phyloP scores from a whole-genome alignment of 1,140 invertebrate genomes.

The Drosophila elegans region DNA sequence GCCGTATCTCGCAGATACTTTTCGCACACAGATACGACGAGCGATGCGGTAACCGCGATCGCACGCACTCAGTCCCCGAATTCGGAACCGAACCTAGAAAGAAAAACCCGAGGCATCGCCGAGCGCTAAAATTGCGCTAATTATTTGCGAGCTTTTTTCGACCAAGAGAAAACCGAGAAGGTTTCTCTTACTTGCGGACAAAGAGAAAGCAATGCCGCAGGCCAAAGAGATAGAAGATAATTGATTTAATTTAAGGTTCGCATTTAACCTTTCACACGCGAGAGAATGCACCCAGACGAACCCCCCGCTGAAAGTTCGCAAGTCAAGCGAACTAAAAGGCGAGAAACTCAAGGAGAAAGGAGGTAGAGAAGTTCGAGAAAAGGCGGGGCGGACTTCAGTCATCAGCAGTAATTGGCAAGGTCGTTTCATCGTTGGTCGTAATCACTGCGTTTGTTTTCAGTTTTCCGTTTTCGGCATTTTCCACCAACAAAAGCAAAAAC shows the following conservation, averaged over 20 bases:
- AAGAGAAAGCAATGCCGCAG: constrained; percentile 37
- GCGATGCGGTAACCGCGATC: constrained; percentile 62
- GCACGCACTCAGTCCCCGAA: constrained; percentile 63
- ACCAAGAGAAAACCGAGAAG: constrained; percentile 1
- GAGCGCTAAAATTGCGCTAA: constrained; percentile 79
- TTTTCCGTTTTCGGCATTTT: constrained; percentile 42
- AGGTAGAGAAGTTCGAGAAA: background rate
- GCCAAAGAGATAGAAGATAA: constrained; percentile 11
- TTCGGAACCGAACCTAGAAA: constrained; percentile 20
- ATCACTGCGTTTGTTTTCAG: constrained; percentile 69
- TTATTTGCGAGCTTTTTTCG: constrained; percentile 72
- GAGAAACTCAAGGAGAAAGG: constrained; percentile 28
- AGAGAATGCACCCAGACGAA: background rate
- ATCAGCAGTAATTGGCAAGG: constrained; percentile 76
- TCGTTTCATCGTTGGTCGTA: constrained; percentile 77
- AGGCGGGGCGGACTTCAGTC: constrained; percentile 16
- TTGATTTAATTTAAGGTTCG: constrained; percentile 50
- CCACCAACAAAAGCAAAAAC: constrained; percentile 51
- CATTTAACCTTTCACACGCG: constrained; percentile 65
- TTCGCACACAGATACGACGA: constrained; percentile 21
- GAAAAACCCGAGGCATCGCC: constrained; percentile 41
- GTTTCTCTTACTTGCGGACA: constrained; percentile 29
- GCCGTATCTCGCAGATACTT: constrained; percentile 64
- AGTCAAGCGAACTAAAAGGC: constrained; percentile 50
- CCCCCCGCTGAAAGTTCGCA: constrained; percentile 55